Base-by-base conservation (phyloP, 2,113 vertebrate genomes). In the Aptenodytes forsteri region DNA sequence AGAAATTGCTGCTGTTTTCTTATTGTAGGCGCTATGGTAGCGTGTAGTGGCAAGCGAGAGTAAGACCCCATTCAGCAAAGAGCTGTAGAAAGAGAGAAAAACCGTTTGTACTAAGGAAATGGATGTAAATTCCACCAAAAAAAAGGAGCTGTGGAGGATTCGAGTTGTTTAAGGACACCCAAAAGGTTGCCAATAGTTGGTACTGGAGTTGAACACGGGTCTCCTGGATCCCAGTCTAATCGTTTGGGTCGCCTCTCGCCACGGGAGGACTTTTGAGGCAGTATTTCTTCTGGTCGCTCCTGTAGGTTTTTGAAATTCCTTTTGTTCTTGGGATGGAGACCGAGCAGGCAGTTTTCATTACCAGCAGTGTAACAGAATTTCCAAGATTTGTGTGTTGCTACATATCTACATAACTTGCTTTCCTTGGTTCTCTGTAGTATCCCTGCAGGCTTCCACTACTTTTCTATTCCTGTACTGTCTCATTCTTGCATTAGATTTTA, bases 151-250 rank as follows among this genome's bases (percentile, higher is more conserved):
- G 21, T 66, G 38, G 50, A 46, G 46, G 22, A 34, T 67, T 22
- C 38, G 65, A 22, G 52, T 34, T 84, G 76, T 29, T 93, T 83
- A 64, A 70, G 77, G 16, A 4, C 38, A 34, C 20, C 10, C 0
- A 0, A 32, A 81, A 47, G 19, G 46, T 58, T 61, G 29, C 20
- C 0, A 0, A 10, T 56, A 34, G 29, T 34, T 7, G 25, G 15
- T 62, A 26, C 47, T 30, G 65, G 42, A 36, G 52, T 11, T 55
- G 61, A 64, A 29, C 3, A 0, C 3, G 27, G 8, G 7, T 83
- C 50, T 81, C 10, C 46, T 73, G 59, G 27, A 61, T 89, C 40
- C 54, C n/a, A 2, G 2, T 46, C 42, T 49, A 10, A 2, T 59
- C 1, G 4, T 56, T 47, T 49, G 44, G 25, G 34, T 32, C 30